Conservation (phyloP, 2,888 invertebrate species). For the Bhutanitis thaidina region DNA sequence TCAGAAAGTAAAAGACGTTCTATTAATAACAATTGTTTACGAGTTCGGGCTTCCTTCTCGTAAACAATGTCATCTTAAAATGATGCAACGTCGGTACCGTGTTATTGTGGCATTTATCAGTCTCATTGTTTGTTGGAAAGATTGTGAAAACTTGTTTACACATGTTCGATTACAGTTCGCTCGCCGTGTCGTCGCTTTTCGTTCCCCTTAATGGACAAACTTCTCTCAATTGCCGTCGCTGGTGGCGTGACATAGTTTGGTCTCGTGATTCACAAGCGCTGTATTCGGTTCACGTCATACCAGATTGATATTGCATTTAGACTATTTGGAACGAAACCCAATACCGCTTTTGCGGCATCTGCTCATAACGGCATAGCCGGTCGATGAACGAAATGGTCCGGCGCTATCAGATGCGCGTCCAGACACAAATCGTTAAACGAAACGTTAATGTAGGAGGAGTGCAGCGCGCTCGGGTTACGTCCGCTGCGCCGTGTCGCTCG, state of each 20-base stretch:
- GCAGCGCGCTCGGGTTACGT: background rate
- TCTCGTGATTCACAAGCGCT: too few species aligned
- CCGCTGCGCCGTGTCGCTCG: background rate
- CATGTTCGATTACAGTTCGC: too few species aligned
- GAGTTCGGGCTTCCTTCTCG: too few species aligned
- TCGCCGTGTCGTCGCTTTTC: too few species aligned
- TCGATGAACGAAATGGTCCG: background rate
- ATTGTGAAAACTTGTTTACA: background rate
- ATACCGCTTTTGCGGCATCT: constrained; percentile 4
- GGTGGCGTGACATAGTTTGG: too few species aligned
- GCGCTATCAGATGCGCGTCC: background rate
- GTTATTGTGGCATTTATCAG: background rate
- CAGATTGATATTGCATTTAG: background rate
- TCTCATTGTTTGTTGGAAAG: background rate
- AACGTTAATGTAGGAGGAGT: background rate
- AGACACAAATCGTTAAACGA: background rate
- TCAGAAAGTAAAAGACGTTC: too few species aligned
- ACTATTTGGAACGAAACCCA: background rate
- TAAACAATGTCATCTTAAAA: background rate
- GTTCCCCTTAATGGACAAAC: too few species aligned
- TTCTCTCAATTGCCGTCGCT: too few species aligned
- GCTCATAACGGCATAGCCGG: background rate
- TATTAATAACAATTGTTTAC: too few species aligned
- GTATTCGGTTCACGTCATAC: background rate
- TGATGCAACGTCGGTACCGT: background rate